phyloP scores from a whole-genome alignment of 2,888 invertebrate genomes.

The Drosophila anomalata region DNA sequence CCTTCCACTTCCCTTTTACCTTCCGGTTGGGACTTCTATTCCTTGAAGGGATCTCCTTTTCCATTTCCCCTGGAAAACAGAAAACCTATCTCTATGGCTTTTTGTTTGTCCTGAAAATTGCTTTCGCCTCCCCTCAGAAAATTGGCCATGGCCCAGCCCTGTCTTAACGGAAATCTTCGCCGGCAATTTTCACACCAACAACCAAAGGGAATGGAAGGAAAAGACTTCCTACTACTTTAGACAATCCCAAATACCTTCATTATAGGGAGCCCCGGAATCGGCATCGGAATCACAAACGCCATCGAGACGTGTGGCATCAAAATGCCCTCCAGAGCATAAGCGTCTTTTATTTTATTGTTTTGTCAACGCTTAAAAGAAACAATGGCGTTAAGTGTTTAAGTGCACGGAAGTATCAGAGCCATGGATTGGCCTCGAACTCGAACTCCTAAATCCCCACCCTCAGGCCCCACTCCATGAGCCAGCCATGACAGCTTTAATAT shows the following conservation, averaged over 20 bases:
- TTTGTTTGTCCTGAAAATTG: slow-evolving; percentile 52
- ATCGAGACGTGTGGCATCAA: slow-evolving; percentile 37
- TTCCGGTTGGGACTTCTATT: slow-evolving; percentile 24
- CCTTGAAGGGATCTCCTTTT: slow-evolving; percentile 12
- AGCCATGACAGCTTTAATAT: slow-evolving; percentile 60
- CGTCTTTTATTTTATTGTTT: slow-evolving; percentile 76
- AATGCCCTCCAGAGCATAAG: slow-evolving; percentile 62
- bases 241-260: slow-evolving; percentile 71
- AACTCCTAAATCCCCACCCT: neutral
- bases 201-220: slow-evolving; percentile 19
- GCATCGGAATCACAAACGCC: slow-evolving; percentile 52
- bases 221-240: slow-evolving; percentile 37
- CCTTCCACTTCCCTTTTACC: slow-evolving; percentile 27
- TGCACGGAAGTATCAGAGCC: slow-evolving; percentile 75
- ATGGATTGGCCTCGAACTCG: slow-evolving; percentile 63
- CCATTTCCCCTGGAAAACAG: neutral
- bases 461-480: neutral
- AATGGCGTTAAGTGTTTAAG: slow-evolving; percentile 79
- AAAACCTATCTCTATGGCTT: slow-evolving; percentile 51
- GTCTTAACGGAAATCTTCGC: slow-evolving; percentile 63
- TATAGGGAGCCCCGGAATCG: slow-evolving; percentile 47
- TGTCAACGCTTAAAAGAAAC: slow-evolving; percentile 78
- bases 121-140: slow-evolving; percentile 43
- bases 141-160: slow-evolving; percentile 52
- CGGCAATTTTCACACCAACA: slow-evolving; percentile 66